Evolutionary conservation across 2,113 vertebrate species (phyloP), one percentile per base, ranked within the genome.

Genomic region (Smithornis capensis): DNA sequence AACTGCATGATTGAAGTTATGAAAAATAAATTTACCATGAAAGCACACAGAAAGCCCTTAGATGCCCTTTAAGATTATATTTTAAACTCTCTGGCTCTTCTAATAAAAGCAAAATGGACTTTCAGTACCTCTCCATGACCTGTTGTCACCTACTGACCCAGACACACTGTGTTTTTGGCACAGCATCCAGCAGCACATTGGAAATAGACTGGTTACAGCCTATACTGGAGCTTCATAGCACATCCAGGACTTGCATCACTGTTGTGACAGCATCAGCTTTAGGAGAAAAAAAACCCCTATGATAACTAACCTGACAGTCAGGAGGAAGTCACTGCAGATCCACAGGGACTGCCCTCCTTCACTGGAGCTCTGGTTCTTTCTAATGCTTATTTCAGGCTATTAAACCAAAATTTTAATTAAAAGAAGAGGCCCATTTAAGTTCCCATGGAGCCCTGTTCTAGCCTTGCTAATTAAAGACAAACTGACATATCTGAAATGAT

Each of bases 401-500:
- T 64, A 93, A 92, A 81, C 57, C 59, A 28, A 49, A 71, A 53
- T 63, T 62, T 90, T 91, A 89, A 95, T 92, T 87, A 92, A 89
- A 91, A 79, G 29, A 73, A 80, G 52, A 94, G 82, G 56, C 79
- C 93, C 81, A 93, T 44, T 97, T 96, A 92, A 85, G 68, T 50
- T 92, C 69, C 63, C 1, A 0, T 1, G 6, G 65, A 95, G 75
- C 75, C 84, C 73, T 95, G 92, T 89, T 95, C 82, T 62, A 77
- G 86, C 65, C 93, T 68, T 27, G 31, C 97, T 97, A 97, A 98
- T 98, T 97, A 96, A 96, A 94, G 85, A 73, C 82, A 95, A 95
- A 93, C 67, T 21, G n/a, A 57, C 80, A 64, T 49, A 82, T 75
- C 67, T 69, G 62, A 84, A 69, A 14, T 3, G 10, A 81, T 49